These are phyloP conservation scores for Zoanthus gigantus DNA, from an alignment of 92 coral and sea anemone genomes.

Conservation along the genomic window DNA sequence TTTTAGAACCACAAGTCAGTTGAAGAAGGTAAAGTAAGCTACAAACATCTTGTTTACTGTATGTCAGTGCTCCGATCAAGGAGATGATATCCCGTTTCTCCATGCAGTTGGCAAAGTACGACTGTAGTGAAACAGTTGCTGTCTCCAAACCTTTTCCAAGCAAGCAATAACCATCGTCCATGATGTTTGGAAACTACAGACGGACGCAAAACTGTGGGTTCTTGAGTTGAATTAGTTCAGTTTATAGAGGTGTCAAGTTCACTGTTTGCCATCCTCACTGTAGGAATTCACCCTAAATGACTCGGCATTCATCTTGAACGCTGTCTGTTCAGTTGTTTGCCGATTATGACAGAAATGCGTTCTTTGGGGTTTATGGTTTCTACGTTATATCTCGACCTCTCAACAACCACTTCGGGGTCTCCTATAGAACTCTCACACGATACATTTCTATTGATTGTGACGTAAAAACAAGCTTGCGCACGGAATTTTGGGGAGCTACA, in stretches of 20 bases:
- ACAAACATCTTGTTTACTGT: slow-evolving; percentile 1
- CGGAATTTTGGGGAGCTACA: too few species aligned
- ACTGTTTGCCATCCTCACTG: too few species aligned
- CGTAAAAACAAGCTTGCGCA: too few species aligned
- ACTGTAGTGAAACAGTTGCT: not conserved
- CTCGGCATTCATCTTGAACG: too few species aligned
- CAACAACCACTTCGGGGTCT: too few species aligned
- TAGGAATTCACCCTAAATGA: too few species aligned
- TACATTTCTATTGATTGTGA: too few species aligned
- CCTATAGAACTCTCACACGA: too few species aligned
- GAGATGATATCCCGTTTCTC: not conserved
- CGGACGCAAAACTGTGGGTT: not conserved
- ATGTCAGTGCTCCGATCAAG: slow-evolving; percentile 24
- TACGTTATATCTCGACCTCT: too few species aligned
- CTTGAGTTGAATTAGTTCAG: not conserved
- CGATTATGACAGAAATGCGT: too few species aligned
- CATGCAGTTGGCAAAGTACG: slow-evolving; percentile 8
- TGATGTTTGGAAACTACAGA: not conserved
- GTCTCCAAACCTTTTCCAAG: not conserved
- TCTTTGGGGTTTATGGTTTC: too few species aligned
- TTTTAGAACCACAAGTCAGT: slow-evolving; percentile 1
- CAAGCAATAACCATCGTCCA: slow-evolving; percentile 9
- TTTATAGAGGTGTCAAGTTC: not conserved
- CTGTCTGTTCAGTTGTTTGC: too few species aligned
- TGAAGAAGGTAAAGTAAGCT: slow-evolving; percentile 24